Percentiles rank a stretch among this genome's conserved stretches.
Conservation (phyloP, 2,797 vertebrate species). For the Lerista edwardsae region DNA sequence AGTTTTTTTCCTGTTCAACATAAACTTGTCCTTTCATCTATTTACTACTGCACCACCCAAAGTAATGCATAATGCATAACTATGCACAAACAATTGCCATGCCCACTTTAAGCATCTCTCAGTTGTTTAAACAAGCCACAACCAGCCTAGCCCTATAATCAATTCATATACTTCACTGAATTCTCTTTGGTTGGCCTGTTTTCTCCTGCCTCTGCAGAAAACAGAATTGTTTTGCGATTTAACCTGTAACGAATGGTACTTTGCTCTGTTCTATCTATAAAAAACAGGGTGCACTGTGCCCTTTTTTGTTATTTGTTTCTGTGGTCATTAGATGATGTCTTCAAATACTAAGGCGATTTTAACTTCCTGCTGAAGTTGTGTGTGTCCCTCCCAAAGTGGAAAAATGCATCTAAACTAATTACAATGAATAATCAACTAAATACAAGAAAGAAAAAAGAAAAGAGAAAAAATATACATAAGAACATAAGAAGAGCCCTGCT, state of each 20-base stretch:
- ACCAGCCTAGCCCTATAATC: neutral
- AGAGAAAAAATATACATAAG: too few species aligned
- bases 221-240: neutral
- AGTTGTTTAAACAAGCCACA: constrained; percentile 13
- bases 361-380: neutral
- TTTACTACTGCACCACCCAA: constrained; percentile 18
- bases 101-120: neutral
- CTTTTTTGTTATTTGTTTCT: neutral
- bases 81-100: neutral
- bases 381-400: too few species aligned
- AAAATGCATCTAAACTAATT: too few species aligned
- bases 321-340: neutral
- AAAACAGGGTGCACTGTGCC: neutral
- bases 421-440: too few species aligned
- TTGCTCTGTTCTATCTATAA: neutral
- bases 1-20: constrained; percentile 22
- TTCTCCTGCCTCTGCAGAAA: constrained; percentile 20
- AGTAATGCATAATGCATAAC: neutral
- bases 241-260: neutral
- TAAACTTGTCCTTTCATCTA: neutral
- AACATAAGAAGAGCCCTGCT: too few species aligned
- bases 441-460: too few species aligned
- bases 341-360: neutral
- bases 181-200: constrained; percentile 5
- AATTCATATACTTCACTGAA: constrained; percentile 5